Conservation (phyloP, 1,140 invertebrate genomes). For the Cyrtorhinus lividipennis region DNA sequence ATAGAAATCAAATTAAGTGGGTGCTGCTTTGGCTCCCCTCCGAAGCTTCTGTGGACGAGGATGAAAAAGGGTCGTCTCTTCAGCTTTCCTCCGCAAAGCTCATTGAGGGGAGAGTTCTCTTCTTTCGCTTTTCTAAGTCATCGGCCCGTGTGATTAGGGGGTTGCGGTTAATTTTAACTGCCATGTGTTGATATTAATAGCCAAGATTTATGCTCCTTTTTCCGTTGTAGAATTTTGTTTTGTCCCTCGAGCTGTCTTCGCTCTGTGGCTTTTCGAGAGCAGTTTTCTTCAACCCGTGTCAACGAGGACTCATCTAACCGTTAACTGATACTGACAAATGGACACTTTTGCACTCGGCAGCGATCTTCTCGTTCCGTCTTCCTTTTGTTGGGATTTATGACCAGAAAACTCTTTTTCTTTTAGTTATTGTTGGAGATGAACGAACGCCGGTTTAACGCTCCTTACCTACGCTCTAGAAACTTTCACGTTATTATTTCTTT, state of each 20-base stretch:
- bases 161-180: conserved; percentile 16
- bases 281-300: background rate
- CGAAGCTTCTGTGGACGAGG: background rate
- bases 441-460: background rate
- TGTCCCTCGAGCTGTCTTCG: background rate
- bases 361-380: background rate
- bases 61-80: background rate
- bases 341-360: background rate
- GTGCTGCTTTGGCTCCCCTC: background rate
- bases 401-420: conserved; percentile 1
- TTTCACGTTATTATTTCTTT: too few relatives aligned
- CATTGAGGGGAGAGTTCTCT: background rate
- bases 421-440: background rate
- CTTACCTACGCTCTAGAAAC: too few relatives aligned
- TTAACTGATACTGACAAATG: conserved; percentile 3
- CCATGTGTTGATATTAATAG: conserved; percentile 13
- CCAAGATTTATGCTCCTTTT: conserved; percentile 9
- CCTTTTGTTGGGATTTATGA: background rate
- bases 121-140: conserved; percentile 9
- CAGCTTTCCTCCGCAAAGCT: too few relatives aligned
- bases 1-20: conserved; percentile 16
- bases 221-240: conserved; percentile 1
- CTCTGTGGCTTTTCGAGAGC: background rate
- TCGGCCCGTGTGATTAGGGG: conserved; percentile 14
- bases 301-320: background rate